phyloP scores from a whole-genome alignment of 2,113 vertebrate species.

The Cervus canadensis region DNA sequence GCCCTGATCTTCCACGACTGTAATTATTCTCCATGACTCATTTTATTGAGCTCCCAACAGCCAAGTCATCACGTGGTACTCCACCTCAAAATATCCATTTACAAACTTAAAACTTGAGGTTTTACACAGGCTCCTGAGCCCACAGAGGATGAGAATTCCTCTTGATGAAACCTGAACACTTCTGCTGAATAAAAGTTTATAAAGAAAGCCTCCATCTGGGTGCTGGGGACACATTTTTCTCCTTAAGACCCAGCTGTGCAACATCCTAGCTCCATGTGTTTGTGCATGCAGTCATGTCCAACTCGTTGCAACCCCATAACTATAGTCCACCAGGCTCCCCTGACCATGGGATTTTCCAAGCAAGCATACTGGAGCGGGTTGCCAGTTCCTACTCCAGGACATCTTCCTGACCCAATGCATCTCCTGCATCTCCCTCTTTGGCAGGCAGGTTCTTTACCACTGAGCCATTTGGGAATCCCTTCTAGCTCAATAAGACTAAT shows the following conservation, averaged over 20 bases:
- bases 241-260: not conserved
- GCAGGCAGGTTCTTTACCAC: not conserved
- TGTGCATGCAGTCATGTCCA: not conserved
- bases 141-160: not conserved
- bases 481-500: not conserved
- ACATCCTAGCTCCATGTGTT: not conserved
- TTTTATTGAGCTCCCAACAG: not conserved
- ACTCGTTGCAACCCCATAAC: accelerated
- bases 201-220: not conserved
- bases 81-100: not conserved
- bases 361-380: not conserved
- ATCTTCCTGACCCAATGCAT: not conserved
- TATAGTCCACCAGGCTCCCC: not conserved
- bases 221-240: not conserved
- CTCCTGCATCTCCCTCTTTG: not conserved
- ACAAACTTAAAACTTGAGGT: not conserved
- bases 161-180: not conserved
- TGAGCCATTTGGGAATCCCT: not conserved
- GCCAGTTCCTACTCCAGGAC: not conserved
- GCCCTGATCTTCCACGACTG: not conserved
- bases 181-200: not conserved
- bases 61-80: not conserved
- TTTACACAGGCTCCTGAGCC: not conserved
- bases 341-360: not conserved
- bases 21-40: not conserved